Evolutionary conservation across 2,888 invertebrate genomes (phyloP).

Genomic region (Pardosa pseudoannulata): DNA sequence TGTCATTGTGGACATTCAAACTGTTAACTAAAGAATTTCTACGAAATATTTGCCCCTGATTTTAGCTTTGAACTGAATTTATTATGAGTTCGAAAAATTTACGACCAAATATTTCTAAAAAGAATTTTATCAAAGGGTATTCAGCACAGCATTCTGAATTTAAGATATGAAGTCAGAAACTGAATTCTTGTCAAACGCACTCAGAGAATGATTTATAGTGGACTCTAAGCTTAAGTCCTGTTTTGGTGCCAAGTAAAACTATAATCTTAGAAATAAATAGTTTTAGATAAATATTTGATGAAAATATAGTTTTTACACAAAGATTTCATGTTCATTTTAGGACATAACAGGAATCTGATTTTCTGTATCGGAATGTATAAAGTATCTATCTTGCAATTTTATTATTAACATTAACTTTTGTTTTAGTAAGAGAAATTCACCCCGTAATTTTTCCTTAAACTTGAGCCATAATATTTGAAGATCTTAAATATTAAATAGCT

Average conservation of each 20-base stretch:
- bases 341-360: no score
- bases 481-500: no score
- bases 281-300: not conserved
- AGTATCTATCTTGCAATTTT: no score
- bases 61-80: not conserved
- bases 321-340: no score
- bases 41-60: not conserved
- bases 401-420: no score
- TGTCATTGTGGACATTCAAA: no score
- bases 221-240: not conserved
- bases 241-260: not conserved
- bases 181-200: conserved; percentile 10
- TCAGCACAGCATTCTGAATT: not conserved
- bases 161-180: not conserved
- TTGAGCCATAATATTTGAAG: no score
- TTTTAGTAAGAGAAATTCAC: no score
- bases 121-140: not conserved
- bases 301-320: not conserved
- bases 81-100: conserved; percentile 9
- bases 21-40: not conserved
- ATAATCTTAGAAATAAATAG: not conserved
- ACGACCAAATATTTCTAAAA: not conserved
- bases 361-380: no score
- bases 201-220: not conserved
- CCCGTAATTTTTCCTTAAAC: no score